Base-by-base conservation (phyloP, 2,888 invertebrate species). In the Digitonthophagus gazella region DNA sequence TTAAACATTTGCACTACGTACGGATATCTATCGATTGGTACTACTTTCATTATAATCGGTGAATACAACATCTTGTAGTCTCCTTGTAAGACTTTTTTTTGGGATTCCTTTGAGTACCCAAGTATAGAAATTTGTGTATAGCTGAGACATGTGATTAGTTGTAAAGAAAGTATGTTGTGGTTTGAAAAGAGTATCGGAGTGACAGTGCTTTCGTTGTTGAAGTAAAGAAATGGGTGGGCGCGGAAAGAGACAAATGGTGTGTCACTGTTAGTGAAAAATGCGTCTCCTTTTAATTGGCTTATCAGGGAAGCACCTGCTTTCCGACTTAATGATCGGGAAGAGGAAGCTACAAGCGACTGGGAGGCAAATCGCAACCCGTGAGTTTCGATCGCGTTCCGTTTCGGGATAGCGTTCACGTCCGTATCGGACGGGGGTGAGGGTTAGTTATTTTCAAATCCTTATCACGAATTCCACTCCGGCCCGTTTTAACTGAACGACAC, bases 401-500 rank as follows among this genome's bases (percentile, higher is more conserved):
- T 67, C 67, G 65, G 64, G 67, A 58, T 66, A 70, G 70, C 67
- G 70, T 61, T 65, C 65, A 58, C 19, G 65, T 22, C 65, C 67
- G 70, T 70, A 70, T 65, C 65, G 70, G 67, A 65, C 64, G 71
- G 61, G 19, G 28, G 28, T 44, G 28, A 44, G 19, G 73, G 74
- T 75, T 75, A 75, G 75, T 76, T 76, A 76, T 76, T 77, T 76
- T 74, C 74, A 44, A 74, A 77, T 77, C 76, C 78, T 76, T 77
- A 78, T 78, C 78, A 78, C 76, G 77, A 78, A 79, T 77, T 77
- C 78, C 76, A 77, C 76, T 77, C 76, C 77, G 76, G 76, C 76
- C 76, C 76, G 73, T 78, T 78, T 77, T 77, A 76, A 73, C 74
- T 74, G 75, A 75, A 73, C 73, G 75, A 75, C 76, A 76, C 76